Evolutionary conservation across 1,140 invertebrate species (phyloP).

Genomic region (Eurytemora carolleeae): DNA sequence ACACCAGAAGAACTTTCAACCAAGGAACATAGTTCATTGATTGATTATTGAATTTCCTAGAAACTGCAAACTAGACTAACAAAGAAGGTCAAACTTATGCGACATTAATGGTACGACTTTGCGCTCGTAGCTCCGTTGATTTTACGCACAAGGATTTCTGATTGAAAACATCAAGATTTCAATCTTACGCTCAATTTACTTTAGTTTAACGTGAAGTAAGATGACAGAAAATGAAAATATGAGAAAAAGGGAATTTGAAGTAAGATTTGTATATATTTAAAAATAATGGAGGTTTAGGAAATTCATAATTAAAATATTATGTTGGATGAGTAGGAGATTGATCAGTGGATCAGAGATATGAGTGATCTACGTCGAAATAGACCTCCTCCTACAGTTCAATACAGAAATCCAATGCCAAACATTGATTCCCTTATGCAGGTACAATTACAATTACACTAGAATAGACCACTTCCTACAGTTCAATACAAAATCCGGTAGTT

Average conservation of each 20-base stretch:
- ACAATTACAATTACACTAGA: neutral
- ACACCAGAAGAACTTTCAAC: too few relatives aligned
- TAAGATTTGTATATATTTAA: neutral
- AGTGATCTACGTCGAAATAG: constrained; percentile 60
- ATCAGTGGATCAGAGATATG: constrained; percentile 80
- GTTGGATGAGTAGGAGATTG: constrained; percentile 52
- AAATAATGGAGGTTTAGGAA: neutral
- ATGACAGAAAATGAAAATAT: too few relatives aligned
- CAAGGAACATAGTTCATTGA: too few relatives aligned
- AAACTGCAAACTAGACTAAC: too few relatives aligned
- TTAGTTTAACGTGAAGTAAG: too few relatives aligned
- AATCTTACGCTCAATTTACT: too few relatives aligned
- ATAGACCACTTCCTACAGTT: neutral
- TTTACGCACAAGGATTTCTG: neutral
- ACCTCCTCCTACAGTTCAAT: constrained; percentile 56
- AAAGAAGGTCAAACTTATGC: too few relatives aligned
- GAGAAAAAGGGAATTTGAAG: too few relatives aligned
- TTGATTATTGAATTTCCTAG: too few relatives aligned
- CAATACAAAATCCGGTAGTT: neutral
- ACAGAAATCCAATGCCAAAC: constrained; percentile 73
- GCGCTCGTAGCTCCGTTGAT: too few relatives aligned
- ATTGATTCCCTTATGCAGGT: constrained; percentile 75
- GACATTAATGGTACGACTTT: too few relatives aligned
- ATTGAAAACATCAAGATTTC: neutral
- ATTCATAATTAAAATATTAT: neutral